A percentile compares a stretch with the other conserved stretches of the same genome.
Evolutionary conservation across 2,113 vertebrate species (phyloP).

Genomic region (Vicugna pacos): DNA sequence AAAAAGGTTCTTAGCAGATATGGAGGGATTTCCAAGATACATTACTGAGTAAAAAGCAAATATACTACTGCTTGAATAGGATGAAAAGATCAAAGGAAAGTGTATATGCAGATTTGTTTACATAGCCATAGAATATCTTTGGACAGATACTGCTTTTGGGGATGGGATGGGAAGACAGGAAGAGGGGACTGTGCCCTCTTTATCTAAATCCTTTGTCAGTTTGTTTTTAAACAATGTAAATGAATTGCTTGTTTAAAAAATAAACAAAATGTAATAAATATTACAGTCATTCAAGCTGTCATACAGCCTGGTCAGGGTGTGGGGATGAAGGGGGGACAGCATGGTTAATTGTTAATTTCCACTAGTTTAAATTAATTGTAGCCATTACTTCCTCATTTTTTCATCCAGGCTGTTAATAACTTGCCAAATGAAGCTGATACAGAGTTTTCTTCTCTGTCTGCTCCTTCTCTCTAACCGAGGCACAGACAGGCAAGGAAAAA

Average conservation of each 20-base stretch:
- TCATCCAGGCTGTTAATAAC: background rate
- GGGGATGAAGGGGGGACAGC: background rate
- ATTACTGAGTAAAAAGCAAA: constrained; percentile 17
- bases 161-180: background rate
- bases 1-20: background rate
- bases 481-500: background rate
- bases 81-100: constrained; percentile 15
- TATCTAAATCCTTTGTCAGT: constrained; percentile 37
- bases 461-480: background rate
- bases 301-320: background rate
- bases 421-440: background rate
- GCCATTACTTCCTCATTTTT: background rate
- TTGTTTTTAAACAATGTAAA: constrained; percentile 54
- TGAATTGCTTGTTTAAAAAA: constrained; percentile 48
- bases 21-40: constrained; percentile 42
- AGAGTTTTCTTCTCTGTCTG: background rate
- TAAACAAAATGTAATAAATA: constrained; percentile 10
- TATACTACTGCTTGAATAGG: background rate
- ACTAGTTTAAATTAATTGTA: background rate
- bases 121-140: background rate
- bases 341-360: background rate
- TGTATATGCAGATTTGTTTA: background rate
- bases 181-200: background rate
- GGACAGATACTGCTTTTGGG: background rate
- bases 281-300: background rate